A percentile compares a stretch with the other conserved stretches of the same genome.
These are phyloP conservation scores for Drosophila subquinaria DNA, from an alignment of 2,888 invertebrate genomes.

Conservation along the genomic window DNA sequence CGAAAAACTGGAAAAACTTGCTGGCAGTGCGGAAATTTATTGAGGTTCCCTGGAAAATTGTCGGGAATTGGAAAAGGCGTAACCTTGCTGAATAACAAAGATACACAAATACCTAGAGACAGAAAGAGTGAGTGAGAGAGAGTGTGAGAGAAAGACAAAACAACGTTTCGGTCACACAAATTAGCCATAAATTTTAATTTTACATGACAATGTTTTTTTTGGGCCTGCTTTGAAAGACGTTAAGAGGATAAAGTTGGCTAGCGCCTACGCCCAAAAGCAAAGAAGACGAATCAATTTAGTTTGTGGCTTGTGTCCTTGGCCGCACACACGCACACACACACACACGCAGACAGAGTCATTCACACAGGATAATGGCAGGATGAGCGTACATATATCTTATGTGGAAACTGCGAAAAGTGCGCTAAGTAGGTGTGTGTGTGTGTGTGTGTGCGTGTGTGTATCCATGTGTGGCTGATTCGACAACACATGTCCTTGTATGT, in stretches of 20 bases:
- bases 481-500: constrained; percentile 51
- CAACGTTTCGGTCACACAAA: constrained; percentile 65
- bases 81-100: constrained; percentile 22
- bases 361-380: constrained; percentile 47
- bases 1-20: constrained; percentile 55
- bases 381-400: constrained; percentile 47
- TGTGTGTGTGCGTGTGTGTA: constrained; percentile 27
- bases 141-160: constrained; percentile 13
- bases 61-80: constrained; percentile 40
- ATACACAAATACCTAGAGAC: constrained; percentile 28
- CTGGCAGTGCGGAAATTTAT: constrained; percentile 59
- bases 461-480: constrained; percentile 31
- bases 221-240: constrained; percentile 2
- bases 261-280: constrained; percentile 50
- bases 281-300: constrained; percentile 71
- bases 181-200: constrained; percentile 82
- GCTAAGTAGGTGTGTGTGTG: constrained; percentile 59
- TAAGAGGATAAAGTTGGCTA: constrained; percentile 36
- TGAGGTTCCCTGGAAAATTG: constrained; percentile 35
- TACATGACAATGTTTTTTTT: constrained; percentile 71
- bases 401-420: constrained; percentile 60
- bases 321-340: constrained; percentile 27
- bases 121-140: constrained; percentile 2
- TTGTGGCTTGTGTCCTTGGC: constrained; percentile 54
- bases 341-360: constrained; percentile 16